Evolutionary conservation across 2,888 invertebrate species (phyloP), one percentile per base, ranked within the genome.

Genomic region (Cremastinae sp.): DNA sequence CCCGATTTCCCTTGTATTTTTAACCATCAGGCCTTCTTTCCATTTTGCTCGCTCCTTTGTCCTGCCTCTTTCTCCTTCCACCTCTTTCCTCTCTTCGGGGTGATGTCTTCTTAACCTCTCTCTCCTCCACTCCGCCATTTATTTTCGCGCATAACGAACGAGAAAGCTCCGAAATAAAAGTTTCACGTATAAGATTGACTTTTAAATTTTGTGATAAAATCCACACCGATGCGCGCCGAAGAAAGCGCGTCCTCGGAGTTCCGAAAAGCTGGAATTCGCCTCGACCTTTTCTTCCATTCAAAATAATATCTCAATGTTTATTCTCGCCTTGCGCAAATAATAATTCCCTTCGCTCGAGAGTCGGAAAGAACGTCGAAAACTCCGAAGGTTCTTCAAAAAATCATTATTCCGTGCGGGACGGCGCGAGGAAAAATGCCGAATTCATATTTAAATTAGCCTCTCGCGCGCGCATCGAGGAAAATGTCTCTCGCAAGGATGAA

Each of bases 1-100:
- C 16, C 41, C 16, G 54, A 22, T 62, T 18, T 34, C n/a, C 45
- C 53, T 53, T 53, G 54, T 38, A 43, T 34, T 66, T 53, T 14
- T 34, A 9, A 22, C 65, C 45, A 54, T 54, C 65, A 18, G 43
- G 2, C 16, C 14, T 10, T 38, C 36, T 47, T 34, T 16, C 9
- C 12, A 22, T 38, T 7, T 10, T 0, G n/a, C 41, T n/a, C 45
- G 20, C 16, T 64, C 18, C 3, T 14, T 16, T 28, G 5, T 28
- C 0, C 53, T 54, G 43, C 8, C 16, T 12, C 5, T 2, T 5
- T 10, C 7, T 34, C 34, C 5, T 10, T 54, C n/a, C 7, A 2
- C 16, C 36, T 12, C 3, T 8, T 8, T 1, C 2, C 28, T 16
- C n/a, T 36, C n/a, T n/a, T n/a, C n/a, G n/a, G n/a, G 4, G 45